A percentile compares a stretch with the other conserved stretches of the same genome.
Conservation (phyloP, 2,888 invertebrate species). For the Melieria omissa region DNA sequence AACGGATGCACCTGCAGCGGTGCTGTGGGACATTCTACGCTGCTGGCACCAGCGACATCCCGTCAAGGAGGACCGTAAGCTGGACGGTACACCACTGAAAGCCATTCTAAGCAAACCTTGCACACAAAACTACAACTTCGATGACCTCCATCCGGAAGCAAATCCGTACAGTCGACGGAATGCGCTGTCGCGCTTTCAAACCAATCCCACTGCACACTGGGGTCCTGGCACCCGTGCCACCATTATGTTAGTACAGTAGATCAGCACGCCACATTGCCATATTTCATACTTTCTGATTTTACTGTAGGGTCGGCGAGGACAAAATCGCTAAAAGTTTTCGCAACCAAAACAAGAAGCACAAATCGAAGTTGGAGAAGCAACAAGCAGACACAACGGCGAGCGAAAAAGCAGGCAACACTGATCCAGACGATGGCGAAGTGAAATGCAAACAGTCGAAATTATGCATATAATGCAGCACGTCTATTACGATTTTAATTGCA, state of each 20-base stretch:
- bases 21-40: constrained; percentile 93
- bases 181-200: constrained; percentile 82
- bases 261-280: constrained; percentile 31
- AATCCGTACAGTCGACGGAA: constrained; percentile 82
- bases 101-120: constrained; percentile 71
- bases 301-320: constrained; percentile 72
- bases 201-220: constrained; percentile 89
- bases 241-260: constrained; percentile 74
- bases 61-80: constrained; percentile 72
- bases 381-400: neutral
- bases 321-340: constrained; percentile 72
- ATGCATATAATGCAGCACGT: constrained; percentile 10
- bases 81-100: constrained; percentile 61
- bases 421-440: constrained; percentile 38
- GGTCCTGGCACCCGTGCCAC: constrained; percentile 88
- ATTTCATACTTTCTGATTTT: constrained; percentile 21
- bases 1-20: constrained; percentile 85
- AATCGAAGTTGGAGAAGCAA: constrained; percentile 42
- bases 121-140: constrained; percentile 67
- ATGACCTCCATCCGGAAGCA: constrained; percentile 71
- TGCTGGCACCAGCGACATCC: constrained; percentile 81
- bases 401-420: neutral
- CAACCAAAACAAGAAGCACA: constrained; percentile 77
- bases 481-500: neutral
- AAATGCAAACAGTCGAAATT: constrained; percentile 54